Evolutionary conservation across 2,113 vertebrate genomes (phyloP).

Genomic region (Zootoca vivipara): DNA sequence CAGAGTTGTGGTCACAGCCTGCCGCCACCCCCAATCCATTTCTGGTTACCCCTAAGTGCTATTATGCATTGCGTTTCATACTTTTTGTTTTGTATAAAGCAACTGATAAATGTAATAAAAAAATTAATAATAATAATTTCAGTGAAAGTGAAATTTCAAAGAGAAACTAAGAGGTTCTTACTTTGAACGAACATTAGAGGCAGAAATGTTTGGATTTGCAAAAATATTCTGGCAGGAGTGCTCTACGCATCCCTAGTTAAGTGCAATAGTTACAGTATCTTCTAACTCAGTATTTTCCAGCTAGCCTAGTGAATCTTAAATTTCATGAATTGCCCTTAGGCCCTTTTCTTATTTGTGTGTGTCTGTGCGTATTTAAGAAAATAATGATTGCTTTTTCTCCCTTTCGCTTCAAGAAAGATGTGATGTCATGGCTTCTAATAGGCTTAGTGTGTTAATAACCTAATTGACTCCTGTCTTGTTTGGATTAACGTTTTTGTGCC

Average conservation of each 20-base stretch:
- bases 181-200: not conserved
- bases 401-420: constrained; percentile 44
- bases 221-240: not conserved
- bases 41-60: no score
- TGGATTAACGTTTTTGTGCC: constrained; percentile 61
- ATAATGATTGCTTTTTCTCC: constrained; percentile 27
- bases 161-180: not conserved
- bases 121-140: not conserved
- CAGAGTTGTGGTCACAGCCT: no score
- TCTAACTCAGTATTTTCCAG: not conserved
- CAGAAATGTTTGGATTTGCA: not conserved
- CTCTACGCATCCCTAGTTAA: not conserved
- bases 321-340: constrained; percentile 4
- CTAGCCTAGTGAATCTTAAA: not conserved
- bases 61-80: no score
- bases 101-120: no score
- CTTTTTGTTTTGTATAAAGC: no score
- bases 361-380: not conserved
- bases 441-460: constrained; percentile 47
- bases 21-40: no score
- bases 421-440: constrained; percentile 45
- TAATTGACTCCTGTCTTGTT: constrained; percentile 60
- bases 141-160: not conserved
- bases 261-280: not conserved
- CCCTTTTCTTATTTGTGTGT: constrained; percentile 30